Percentiles rank a stretch among this genome's conserved stretches.
phyloP scores from a whole-genome alignment of 2,113 vertebrate genomes.

The Takifugu flavidus region DNA sequence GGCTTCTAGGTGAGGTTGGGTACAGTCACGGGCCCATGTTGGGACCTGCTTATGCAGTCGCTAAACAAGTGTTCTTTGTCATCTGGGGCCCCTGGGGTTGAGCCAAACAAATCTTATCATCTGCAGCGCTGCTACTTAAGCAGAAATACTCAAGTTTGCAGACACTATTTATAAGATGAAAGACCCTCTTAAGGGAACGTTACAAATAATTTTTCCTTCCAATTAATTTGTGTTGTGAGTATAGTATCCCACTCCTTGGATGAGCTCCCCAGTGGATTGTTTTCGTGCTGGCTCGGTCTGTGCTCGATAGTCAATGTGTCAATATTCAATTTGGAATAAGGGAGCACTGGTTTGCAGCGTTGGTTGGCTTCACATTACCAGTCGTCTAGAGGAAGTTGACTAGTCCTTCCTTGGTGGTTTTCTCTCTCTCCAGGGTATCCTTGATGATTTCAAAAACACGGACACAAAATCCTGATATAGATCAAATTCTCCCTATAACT shows the following conservation, averaged over 20 bases:
- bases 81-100: slow-evolving; percentile 57
- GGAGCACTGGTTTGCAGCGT: slow-evolving; percentile 34
- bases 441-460: slow-evolving; percentile 65
- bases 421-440: slow-evolving; percentile 37
- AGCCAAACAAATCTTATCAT: slow-evolving; percentile 66
- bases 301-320: slow-evolving; percentile 55
- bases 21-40: slow-evolving; percentile 58
- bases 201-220: slow-evolving; percentile 63
- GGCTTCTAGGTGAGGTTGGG: slow-evolving; percentile 63
- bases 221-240: slow-evolving; percentile 71
- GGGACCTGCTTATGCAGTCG: slow-evolving; percentile 56
- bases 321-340: slow-evolving; percentile 20
- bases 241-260: slow-evolving; percentile 55
- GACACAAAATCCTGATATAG: slow-evolving; percentile 64
- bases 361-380: slow-evolving; percentile 30
- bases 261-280: slow-evolving; percentile 56
- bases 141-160: slow-evolving; percentile 65
- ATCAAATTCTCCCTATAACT: slow-evolving; percentile 73
- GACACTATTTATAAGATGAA: slow-evolving; percentile 78
- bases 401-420: slow-evolving; percentile 11
- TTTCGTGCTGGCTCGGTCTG: slow-evolving; percentile 53
- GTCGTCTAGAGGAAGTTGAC: slow-evolving; percentile 9
- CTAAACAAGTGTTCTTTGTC: slow-evolving; percentile 73
- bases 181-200: slow-evolving; percentile 72
- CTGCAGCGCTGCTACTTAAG: slow-evolving; percentile 67